Evolutionary conservation across 2,888 invertebrate species (phyloP).

Genomic region (Orchesella flavescens): DNA sequence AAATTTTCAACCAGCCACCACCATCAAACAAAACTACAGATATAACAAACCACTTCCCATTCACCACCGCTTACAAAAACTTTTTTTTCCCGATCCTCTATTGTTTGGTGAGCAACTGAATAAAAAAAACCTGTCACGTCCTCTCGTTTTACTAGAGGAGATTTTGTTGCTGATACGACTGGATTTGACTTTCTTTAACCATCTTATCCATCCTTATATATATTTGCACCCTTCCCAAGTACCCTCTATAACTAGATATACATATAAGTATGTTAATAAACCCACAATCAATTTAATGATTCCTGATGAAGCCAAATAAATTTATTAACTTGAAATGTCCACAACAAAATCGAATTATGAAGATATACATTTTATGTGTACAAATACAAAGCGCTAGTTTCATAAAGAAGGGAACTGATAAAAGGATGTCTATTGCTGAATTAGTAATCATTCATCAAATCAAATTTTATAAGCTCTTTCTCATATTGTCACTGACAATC

Average conservation of each 20-base stretch:
- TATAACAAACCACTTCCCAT: conserved; percentile 16
- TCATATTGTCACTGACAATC: conserved; percentile 1
- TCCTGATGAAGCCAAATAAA: background rate
- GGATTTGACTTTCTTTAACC: too few relatives aligned
- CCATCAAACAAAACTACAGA: background rate
- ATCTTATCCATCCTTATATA: too few relatives aligned
- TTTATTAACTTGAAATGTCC: background rate
- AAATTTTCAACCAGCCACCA: background rate
- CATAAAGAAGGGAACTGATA: too few relatives aligned
- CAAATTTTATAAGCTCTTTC: background rate
- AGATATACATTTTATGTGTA: background rate
- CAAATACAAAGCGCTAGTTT: background rate
- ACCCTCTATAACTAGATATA: too few relatives aligned
- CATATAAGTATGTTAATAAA: background rate
- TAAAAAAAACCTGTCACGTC: conserved; percentile 34
- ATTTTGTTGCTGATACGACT: too few relatives aligned
- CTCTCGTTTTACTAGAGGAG: background rate
- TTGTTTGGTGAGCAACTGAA: background rate
- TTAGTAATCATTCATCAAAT: conserved; percentile 43
- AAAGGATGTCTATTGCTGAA: background rate
- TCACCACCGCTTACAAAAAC: background rate
- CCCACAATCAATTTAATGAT: conserved; percentile 2
- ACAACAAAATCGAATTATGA: background rate
- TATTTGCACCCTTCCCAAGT: too few relatives aligned
- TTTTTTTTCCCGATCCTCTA: background rate